A percentile compares a stretch with the other conserved stretches of the same genome.
Evolutionary conservation across 2,888 invertebrate species (phyloP).

Genomic region (Smittia sp.): DNA sequence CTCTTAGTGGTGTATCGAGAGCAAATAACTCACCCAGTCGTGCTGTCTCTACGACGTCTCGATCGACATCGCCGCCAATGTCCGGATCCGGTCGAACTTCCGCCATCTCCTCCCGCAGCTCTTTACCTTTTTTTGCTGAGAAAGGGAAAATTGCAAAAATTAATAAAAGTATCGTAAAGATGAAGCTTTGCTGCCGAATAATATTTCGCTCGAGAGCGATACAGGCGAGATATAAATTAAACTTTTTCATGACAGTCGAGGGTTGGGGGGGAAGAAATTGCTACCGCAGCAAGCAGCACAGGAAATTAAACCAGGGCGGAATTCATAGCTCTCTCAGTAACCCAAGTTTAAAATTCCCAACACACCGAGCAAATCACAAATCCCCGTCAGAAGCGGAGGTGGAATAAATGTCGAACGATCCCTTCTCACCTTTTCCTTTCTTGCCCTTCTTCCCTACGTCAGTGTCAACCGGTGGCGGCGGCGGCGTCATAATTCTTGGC

Average conservation of each 20-base stretch:
- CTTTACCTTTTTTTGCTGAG: constrained; percentile 16
- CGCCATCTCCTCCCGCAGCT: constrained; percentile 14
- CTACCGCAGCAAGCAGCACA: no score
- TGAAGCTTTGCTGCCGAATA: no score
- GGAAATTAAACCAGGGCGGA: no score
- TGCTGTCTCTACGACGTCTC: constrained; percentile 25
- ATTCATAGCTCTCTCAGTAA: no score
- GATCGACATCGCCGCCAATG: constrained; percentile 10
- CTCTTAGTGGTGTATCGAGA: neutral
- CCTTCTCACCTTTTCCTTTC: constrained; percentile 43
- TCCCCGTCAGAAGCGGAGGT: no score
- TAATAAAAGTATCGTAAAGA: no score
- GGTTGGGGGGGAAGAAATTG: no score
- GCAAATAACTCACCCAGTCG: constrained; percentile 36
- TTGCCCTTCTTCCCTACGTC: constrained; percentile 46
- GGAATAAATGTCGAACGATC: neutral
- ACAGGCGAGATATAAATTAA: no score
- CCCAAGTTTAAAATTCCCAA: no score
- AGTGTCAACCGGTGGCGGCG: constrained; percentile 50
- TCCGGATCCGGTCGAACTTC: constrained; percentile 37
- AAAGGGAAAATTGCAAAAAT: neutral
- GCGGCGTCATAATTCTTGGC: constrained; percentile 46
- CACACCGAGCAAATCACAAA: no score
- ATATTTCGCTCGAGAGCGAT: no score
- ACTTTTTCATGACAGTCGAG: no score